Evolutionary conservation across 2,888 invertebrate genomes (phyloP), one percentile per base, ranked within the genome.

Genomic region (Lithophane semibrunnea): DNA sequence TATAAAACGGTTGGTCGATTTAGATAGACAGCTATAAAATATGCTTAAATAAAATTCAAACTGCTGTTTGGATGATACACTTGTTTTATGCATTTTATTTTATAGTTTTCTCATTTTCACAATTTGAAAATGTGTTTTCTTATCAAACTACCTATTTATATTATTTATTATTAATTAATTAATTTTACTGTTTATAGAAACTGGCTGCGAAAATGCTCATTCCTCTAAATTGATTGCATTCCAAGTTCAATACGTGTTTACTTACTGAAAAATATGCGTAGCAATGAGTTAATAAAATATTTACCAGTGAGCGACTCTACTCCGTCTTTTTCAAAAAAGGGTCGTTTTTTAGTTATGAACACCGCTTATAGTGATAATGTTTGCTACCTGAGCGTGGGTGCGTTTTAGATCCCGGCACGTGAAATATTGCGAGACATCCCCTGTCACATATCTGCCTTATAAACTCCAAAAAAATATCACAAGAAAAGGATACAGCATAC

Each of bases 371-470:
- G 96, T 95, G 96, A 96, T 96, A 96, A 96, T 95, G 93, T 94
- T 94, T 92, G 96, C 96, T 96, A 96, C 96, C 96, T 96, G 96
- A 95, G 94, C 95, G 91, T 94, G 94, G 95, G 93, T 95, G 94
- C 95, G 91, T 94, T 93, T 93, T 90, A 93, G 92, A 93, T 93
- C 92, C 90, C 84, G 73, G 89, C 93, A 90, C 89, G 93, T 96
- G 95, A 96, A 95, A 93, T 96, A 96, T 96, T 94, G 93, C 94
- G 86, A 92, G 86, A 94, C 96, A 94, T 93, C 95, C 96, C 95
- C 92, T 96, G 96, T 96, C 96, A 96, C 96, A 96, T 91, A 93
- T 91, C 91, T 91, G 88, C 91, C 90, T 92, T 92, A 94, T 92
- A 94, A 95, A 93, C 90, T 84, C 86, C 85, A 87, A 90, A 90